Conservation (phyloP, 2,113 vertebrate genomes). For the Callipepla squamata region DNA sequence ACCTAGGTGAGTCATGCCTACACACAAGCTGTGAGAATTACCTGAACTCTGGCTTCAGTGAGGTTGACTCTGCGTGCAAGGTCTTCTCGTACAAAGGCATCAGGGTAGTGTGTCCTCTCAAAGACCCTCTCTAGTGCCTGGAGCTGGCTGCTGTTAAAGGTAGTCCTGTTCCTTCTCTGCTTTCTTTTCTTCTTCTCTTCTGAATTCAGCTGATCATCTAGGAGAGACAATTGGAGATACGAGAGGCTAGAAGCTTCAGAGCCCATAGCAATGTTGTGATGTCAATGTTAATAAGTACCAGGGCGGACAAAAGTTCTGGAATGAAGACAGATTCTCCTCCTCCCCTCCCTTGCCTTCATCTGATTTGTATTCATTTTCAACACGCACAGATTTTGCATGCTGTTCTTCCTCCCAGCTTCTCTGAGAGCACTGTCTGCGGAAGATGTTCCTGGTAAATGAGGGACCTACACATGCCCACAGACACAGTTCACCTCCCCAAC, state of each 20-base stretch:
- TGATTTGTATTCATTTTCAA: not conserved
- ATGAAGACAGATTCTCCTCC: not conserved
- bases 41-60: conserved; percentile 96
- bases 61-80: conserved; percentile 97
- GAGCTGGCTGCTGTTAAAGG: conserved; percentile 98
- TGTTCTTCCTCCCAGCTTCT: not conserved
- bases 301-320: not conserved
- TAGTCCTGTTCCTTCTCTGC: conserved; percentile 95
- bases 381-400: not conserved
- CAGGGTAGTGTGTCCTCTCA: conserved; percentile 96
- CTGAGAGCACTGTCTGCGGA: not conserved
- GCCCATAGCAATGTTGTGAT: not conserved
- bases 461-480: not conserved
- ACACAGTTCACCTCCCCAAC: not conserved
- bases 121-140: conserved; percentile 97
- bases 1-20: not conserved
- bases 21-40: conserved; percentile 43
- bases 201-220: conserved; percentile 94
- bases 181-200: conserved; percentile 98
- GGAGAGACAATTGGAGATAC: not conserved
- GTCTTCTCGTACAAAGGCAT: conserved; percentile 97
- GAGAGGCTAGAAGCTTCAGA: not conserved
- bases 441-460: not conserved
- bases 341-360: not conserved
- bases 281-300: not conserved